Base-by-base conservation (phyloP, 2,797 vertebrate genomes). In the Enteromius mattozi region DNA sequence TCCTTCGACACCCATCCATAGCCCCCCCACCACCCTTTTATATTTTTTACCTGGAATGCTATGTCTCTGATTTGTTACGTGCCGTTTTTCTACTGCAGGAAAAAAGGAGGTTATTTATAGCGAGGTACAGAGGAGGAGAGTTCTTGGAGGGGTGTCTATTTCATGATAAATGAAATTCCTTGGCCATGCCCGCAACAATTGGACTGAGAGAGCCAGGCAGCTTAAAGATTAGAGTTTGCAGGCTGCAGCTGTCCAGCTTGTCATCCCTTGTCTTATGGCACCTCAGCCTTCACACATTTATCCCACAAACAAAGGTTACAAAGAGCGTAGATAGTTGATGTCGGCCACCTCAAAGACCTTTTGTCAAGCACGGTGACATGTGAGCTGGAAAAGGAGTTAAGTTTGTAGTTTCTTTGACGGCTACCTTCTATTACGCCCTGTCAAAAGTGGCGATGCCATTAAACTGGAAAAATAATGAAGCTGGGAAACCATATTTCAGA, bases 81-180 rank as follows among this genome's bases (percentile, higher is more conserved):
- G 74, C 59, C n/a, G 68, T 66, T 77, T 83, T 78, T 84, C 65
- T 78, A 68, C 83, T 78, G 68, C 47, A 56, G 75, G 75, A 72
- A 86, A 68, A 78, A 69, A 80, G 66, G 69, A 35, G 72, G 86
- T 83, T 88, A 88, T 88, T 86, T 88, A 87, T 88, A 88, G 86
- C 59, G 68, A 85, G 78, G 86, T 86, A 85, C 83, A 47, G 83
- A 91, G 92, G 92, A 88, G 86, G 81, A 86, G 86, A 90, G 90
- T 91, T 92, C 71, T 82, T 80, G 88, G 86, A 90, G 88, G 86
- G 90, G 87, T 91, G 91, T 92, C 89, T 85, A 78, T 89, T 69
- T 91, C 91, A 91, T 92, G 90, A 93, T 91, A 91, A 93, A 92
- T 92, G 88, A 91, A 92, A 92, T 92, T 92, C 90, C 90, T 92